Evolutionary conservation across 2,888 invertebrate genomes (phyloP), one percentile per base, ranked within the genome.

Genomic region (Thera obeliscata): DNA sequence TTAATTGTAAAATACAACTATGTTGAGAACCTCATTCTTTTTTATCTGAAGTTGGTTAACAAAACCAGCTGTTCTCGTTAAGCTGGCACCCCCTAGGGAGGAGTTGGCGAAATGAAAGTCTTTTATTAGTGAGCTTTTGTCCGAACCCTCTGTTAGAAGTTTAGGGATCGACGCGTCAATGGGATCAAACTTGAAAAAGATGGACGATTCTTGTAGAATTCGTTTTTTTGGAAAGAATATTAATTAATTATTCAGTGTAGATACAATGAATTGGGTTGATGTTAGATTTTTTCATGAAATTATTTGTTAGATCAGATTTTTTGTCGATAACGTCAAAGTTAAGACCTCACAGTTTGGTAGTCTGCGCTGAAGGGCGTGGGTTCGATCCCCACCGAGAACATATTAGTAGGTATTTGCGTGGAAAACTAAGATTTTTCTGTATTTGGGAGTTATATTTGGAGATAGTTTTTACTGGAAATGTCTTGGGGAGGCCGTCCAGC

Each of bases 81-180:
- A 8, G 50, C 65, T 56, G 9, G 62, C 66, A 22, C 12, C 54
- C 54, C 67, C 56, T 58, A 5, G 36, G 61, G 70, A 61, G 43
- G 48, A 52, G 56, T 69, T 61, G 61, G 63, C 36, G 52, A 66
- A 66, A 66, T 68, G 67, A 67, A 65, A 61, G 63, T 50, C 72
- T 70, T 74, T 74, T 74, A 70, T 67, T 70, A 74, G 70, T 43
- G 36, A 59, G 61, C 56, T 59, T 72, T 71, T 74, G 69, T 69
- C 63, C 60, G 58, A 56, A 57, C 57, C 55, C 55, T 65, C 58
- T 54, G 61, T 59, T 43, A n/a, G 59, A 61, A 69, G 43, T 62
- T 62, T 11, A 55, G 22, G 41, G 55, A 50, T 56, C 56, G 41
- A 22, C 50, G 46, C 6, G 55, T 36, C 36, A 48, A 60, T 65